phyloP scores from a whole-genome alignment of 2,888 invertebrate genomes.

The Opisthograptis luteolata region DNA sequence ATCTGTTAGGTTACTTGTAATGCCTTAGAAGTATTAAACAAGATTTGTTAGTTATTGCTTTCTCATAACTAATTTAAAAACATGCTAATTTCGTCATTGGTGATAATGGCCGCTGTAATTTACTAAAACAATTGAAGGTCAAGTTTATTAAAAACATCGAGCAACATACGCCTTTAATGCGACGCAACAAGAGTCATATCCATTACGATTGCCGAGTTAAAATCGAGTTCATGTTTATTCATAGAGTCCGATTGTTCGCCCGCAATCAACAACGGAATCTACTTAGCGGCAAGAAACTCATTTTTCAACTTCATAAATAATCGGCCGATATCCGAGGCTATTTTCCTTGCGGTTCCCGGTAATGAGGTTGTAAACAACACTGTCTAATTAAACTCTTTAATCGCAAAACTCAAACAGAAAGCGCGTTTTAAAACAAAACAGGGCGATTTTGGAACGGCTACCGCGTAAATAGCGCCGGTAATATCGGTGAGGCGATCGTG shows the following conservation, averaged over 20 bases:
- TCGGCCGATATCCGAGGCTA: conserved; percentile 76
- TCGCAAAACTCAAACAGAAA: conserved; percentile 84
- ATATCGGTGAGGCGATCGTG: conserved; percentile 83
- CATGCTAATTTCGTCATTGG: conserved; percentile 31
- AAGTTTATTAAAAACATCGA: conserved; percentile 32
- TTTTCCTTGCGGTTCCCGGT: conserved; percentile 69
- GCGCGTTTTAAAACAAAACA: conserved; percentile 83
- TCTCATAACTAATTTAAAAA: conserved; percentile 29
- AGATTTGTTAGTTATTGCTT: conserved; percentile 20
- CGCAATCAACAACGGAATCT: conserved; percentile 67
- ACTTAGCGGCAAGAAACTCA: conserved; percentile 69
- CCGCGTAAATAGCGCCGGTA: conserved; percentile 81
- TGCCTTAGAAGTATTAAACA: conserved; percentile 9
- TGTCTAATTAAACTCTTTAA: conserved; percentile 84
- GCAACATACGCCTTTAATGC: conserved; percentile 41
- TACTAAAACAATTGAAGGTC: conserved; percentile 62
- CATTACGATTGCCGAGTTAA: conserved; percentile 37
- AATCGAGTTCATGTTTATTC: conserved; percentile 66
- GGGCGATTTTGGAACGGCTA: conserved; percentile 82
- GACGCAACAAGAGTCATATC: conserved; percentile 43
- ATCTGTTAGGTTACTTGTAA: too few species aligned
- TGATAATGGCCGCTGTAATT: conserved; percentile 44
- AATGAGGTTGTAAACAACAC: conserved; percentile 84
- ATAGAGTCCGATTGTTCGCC: conserved; percentile 60
- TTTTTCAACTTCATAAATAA: conserved; percentile 81